Percentiles rank a stretch among this genome's conserved stretches.
phyloP scores from a whole-genome alignment of 2,888 invertebrate species.

The Eutolmus rufibarbis region DNA sequence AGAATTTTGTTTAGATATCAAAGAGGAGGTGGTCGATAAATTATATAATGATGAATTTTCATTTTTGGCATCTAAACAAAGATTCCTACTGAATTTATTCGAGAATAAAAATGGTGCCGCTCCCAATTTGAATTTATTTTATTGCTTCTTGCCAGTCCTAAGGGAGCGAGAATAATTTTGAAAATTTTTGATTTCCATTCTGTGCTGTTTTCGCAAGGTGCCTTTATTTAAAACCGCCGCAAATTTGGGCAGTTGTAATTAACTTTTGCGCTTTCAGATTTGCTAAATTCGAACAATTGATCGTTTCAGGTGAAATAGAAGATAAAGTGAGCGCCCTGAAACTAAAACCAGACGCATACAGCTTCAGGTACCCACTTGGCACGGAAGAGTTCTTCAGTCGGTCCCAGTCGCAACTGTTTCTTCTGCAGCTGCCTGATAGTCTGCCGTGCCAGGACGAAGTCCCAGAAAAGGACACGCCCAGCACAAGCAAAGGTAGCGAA shows the following conservation, averaged over 20 bases:
- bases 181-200: too few species aligned
- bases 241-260: background rate
- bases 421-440: conserved; percentile 60
- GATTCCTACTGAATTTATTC: too few species aligned
- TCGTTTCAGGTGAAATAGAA: conserved; percentile 2
- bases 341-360: conserved; percentile 5
- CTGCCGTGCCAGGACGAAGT: conserved; percentile 52
- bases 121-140: too few species aligned
- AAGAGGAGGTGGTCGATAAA: too few species aligned
- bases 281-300: background rate
- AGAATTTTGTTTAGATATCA: too few species aligned
- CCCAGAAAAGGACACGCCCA: background rate
- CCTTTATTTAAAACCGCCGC: background rate
- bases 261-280: background rate
- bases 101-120: too few species aligned
- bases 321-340: background rate
- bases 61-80: too few species aligned
- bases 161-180: too few species aligned
- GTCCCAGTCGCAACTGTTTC: conserved; percentile 56
- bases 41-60: too few species aligned
- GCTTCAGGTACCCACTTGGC: conserved; percentile 54
- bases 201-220: background rate
- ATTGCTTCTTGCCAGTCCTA: too few species aligned
- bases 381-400: conserved; percentile 55
- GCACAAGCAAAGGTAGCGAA: conserved; percentile 20